Conservation (phyloP, 2,113 vertebrate species). For the Nothocercus nigrocapillus region DNA sequence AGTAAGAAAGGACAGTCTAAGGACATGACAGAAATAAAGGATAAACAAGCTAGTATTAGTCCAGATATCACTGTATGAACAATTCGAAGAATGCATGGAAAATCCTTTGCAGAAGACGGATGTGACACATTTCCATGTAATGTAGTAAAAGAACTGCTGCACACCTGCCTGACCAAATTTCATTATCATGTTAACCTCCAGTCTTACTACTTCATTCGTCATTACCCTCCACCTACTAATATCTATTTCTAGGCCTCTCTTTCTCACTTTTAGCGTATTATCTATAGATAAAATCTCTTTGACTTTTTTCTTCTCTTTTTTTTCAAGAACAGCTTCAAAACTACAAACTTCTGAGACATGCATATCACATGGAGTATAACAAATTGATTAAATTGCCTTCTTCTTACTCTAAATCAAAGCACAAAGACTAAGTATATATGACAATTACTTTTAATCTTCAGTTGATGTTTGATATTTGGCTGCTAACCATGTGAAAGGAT, state of each 20-base stretch:
- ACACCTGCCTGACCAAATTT: background rate
- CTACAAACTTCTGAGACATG: slow-evolving; percentile 53
- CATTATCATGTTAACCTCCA: background rate
- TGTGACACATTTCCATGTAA: background rate
- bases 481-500: background rate
- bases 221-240: background rate
- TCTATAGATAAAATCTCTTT: slow-evolving; percentile 48
- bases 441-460: slow-evolving; percentile 37
- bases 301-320: background rate
- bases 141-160: background rate
- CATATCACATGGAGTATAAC: slow-evolving; percentile 33
- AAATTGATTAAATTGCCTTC: slow-evolving; percentile 59
- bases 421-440: slow-evolving; percentile 14
- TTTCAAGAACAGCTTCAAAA: slow-evolving; percentile 54
- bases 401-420: slow-evolving; percentile 48
- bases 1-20: background rate
- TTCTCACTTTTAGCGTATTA: slow-evolving; percentile 23
- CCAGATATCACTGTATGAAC: background rate
- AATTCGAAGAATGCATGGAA: background rate
- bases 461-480: slow-evolving; percentile 9
- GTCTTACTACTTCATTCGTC: background rate
- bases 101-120: background rate
- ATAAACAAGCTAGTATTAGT: background rate
- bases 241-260: slow-evolving; percentile 14
- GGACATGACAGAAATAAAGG: background rate